Conservation (phyloP, 2,797 vertebrate species). For the Phalloptychus januarius region DNA sequence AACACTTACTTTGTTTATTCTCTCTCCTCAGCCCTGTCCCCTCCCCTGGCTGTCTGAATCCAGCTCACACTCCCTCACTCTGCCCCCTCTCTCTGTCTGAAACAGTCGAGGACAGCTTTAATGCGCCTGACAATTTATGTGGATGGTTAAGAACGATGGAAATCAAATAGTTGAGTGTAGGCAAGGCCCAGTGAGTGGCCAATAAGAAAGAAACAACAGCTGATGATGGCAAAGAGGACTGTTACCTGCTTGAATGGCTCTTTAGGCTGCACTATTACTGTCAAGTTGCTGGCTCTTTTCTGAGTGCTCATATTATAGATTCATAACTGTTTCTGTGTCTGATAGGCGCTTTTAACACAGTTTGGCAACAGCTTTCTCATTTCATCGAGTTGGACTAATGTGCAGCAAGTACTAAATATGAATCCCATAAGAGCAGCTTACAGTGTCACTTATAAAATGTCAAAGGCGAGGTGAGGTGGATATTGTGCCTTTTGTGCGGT, state of each 20-base stretch:
- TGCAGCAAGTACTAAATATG: constrained; percentile 59
- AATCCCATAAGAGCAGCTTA: constrained; percentile 52
- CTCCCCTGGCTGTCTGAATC: constrained; percentile 68
- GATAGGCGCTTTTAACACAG: constrained; percentile 70
- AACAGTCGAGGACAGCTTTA: constrained; percentile 83
- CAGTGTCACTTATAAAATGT: constrained; percentile 45
- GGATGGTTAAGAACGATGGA: constrained; percentile 80
- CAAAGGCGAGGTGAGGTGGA: constrained; percentile 22
- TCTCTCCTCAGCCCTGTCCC: constrained; percentile 73
- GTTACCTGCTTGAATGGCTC: constrained; percentile 78
- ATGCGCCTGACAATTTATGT: constrained; percentile 84
- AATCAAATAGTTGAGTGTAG: constrained; percentile 84
- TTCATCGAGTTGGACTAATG: constrained; percentile 70
- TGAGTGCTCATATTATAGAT: constrained; percentile 75
- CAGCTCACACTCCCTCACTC: constrained; percentile 65
- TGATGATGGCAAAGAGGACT: constrained; percentile 79
- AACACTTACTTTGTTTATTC: constrained; percentile 84
- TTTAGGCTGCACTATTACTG: constrained; percentile 73
- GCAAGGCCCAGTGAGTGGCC: constrained; percentile 79
- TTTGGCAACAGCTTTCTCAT: constrained; percentile 63
- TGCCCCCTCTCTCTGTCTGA: constrained; percentile 56
- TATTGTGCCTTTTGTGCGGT: constrained; percentile 6
- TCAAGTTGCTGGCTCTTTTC: constrained; percentile 68
- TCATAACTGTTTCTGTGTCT: constrained; percentile 70
- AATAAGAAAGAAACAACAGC: constrained; percentile 80